These are phyloP conservation scores for Metopia argyrocephala DNA, from an alignment of 2,888 invertebrate genomes.

Conservation along the genomic window DNA sequence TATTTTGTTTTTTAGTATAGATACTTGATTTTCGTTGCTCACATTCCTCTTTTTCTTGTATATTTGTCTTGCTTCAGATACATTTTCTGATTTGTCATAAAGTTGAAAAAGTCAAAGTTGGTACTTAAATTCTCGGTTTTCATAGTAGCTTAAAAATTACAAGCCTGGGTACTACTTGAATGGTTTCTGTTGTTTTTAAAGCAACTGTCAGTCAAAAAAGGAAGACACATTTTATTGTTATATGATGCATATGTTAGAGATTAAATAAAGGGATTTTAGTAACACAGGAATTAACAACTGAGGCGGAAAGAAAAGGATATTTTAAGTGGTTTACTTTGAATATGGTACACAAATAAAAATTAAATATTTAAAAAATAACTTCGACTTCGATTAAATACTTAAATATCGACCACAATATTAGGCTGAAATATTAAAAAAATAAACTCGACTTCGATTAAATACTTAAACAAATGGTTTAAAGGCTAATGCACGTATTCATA, in stretches of 20 bases:
- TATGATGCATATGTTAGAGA: conserved; percentile 38
- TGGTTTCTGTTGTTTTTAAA: neutral
- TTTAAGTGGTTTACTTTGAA: conserved; percentile 28
- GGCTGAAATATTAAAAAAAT: too few species aligned
- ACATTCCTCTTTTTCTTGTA: neutral
- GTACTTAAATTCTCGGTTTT: conserved; percentile 5
- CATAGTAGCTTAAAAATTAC: neutral
- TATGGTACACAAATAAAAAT: neutral
- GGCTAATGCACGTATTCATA: too few species aligned
- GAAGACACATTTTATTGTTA: neutral
- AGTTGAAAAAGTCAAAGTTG: conserved; percentile 20
- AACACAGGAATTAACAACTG: neutral
- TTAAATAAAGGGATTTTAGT: neutral
- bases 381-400: conserved; percentile 8
- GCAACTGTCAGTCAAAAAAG: neutral
- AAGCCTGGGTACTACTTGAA: neutral
- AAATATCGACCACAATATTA: neutral
- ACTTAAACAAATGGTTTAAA: too few species aligned
- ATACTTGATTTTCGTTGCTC: conserved; percentile 39
- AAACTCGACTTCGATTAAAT: too few species aligned
- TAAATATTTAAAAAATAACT: neutral
- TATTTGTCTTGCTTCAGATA: too few species aligned
- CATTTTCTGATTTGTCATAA: too few species aligned
- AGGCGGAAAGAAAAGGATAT: neutral
- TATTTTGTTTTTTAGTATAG: too few species aligned